Percentiles rank a stretch among this genome's conserved stretches.
phyloP scores from a whole-genome alignment of 2,113 vertebrate species.

The Aspidoscelis tigris region DNA sequence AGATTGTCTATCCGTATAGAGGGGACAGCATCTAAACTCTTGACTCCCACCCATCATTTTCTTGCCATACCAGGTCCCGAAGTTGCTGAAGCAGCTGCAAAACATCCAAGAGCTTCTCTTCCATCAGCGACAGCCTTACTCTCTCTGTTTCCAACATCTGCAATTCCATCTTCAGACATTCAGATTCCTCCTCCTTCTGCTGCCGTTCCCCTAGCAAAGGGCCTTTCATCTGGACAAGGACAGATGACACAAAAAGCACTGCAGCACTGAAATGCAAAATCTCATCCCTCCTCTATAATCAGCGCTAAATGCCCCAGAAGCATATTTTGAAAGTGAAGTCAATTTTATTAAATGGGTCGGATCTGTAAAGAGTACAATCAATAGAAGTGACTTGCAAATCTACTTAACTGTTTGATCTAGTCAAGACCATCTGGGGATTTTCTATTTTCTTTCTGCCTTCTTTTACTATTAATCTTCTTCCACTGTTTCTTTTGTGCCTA shows the following conservation, averaged over 20 bases:
- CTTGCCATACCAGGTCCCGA: constrained; percentile 81
- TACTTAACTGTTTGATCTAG: neutral
- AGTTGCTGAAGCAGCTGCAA: constrained; percentile 90
- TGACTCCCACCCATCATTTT: constrained; percentile 11
- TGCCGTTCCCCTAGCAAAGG: constrained; percentile 81
- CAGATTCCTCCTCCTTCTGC: constrained; percentile 83
- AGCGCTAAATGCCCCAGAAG: constrained; percentile 14
- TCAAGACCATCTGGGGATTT: constrained; percentile 1
- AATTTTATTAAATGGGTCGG: accelerated
- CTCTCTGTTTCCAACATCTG: constrained; percentile 93
- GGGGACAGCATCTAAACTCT: neutral
- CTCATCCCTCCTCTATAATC: neutral
- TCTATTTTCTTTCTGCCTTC: neutral
- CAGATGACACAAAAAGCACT: constrained; percentile 40
- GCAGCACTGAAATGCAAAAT: neutral
- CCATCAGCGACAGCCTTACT: constrained; percentile 89
- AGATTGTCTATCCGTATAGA: neutral
- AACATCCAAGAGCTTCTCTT: constrained; percentile 91
- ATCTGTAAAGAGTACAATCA: neutral
- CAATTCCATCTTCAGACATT: constrained; percentile 86
- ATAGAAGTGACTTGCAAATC: neutral
- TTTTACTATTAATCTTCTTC: neutral
- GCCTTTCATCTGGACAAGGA: constrained; percentile 78
- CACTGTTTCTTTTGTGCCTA: neutral
- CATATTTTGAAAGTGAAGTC: neutral